Evolutionary conservation across 2,113 vertebrate genomes (phyloP).

Genomic region (Aviceda subcristata): DNA sequence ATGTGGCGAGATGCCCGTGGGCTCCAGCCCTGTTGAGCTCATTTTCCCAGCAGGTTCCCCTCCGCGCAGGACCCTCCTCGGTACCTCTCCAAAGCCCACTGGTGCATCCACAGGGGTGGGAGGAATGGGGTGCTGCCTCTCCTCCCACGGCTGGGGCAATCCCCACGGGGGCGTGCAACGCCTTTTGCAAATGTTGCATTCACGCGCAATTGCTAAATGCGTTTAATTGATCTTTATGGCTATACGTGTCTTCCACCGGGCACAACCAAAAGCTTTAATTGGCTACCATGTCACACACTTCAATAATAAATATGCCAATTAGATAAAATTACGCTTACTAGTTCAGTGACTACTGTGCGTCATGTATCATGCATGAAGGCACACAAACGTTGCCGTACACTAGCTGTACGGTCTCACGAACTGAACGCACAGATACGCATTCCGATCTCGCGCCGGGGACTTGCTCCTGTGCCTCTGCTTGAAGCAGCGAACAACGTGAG

Average conservation of each 20-base stretch:
- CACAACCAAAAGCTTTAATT: background rate
- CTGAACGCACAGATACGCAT: accelerated
- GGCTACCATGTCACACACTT: background rate
- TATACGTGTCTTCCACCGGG: background rate
- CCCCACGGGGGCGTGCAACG: accelerated
- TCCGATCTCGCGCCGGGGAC: background rate
- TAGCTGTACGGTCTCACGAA: accelerated
- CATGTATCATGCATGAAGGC: background rate
- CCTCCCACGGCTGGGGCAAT: accelerated
- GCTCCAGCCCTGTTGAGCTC: accelerated
- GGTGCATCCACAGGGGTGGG: background rate
- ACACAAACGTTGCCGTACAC: accelerated
- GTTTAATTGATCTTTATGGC: background rate
- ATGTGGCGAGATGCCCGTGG: accelerated
- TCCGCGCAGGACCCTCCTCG: accelerated
- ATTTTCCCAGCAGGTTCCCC: background rate
- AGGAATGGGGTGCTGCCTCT: background rate
- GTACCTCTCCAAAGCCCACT: background rate
- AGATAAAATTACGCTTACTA: background rate
- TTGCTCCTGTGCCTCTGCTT: background rate
- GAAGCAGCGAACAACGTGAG: background rate
- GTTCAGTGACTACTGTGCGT: background rate
- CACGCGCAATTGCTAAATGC: background rate
- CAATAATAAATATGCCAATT: background rate
- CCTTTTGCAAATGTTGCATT: background rate